Evolutionary conservation across 2,113 vertebrate genomes (phyloP), one percentile per base, ranked within the genome.

Genomic region (Thomomys bottae): DNA sequence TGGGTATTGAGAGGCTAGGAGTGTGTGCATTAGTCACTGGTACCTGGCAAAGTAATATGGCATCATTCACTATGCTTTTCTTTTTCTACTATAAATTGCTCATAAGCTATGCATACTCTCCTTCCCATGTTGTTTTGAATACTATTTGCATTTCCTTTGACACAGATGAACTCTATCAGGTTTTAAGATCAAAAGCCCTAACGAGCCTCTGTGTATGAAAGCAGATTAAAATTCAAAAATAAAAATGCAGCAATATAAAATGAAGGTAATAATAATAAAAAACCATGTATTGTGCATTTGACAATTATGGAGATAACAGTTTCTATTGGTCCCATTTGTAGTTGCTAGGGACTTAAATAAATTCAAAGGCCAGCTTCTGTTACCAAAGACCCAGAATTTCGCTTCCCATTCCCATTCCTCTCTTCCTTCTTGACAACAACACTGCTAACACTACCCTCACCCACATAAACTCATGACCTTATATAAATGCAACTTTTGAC

Each of bases 191-290:
- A 72, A 81, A 94, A 66, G 30, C 18, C 40, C 75, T 57, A 70
- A 83, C 83, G 72, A 61, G 75, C 79, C 66, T 88, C 61, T 38
- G 32, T 30, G 10, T 84, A 3, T 94, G 71, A 92, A 92, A 92
- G 15, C 38, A 90, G 84, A 93, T 59, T 92, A 93, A 94, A 95
- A 90, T 24, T 70, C 59, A 79, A 89, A 81, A 75, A 75, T 73
- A 64, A 89, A 30, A 91, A 94, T 66, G 9, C 68, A 76, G 32
- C 76, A 61, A 9, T 91, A 82, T 14, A 89, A 90, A 77, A 93
- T n/a, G 49, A 88, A 49, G 86, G 49, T 87, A 73, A 66, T 80
- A 88, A 59, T 87, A 73, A 66, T 80, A 20, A 80, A 84, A 87
- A 81, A 12, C 73, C 77, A 73, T 72, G 45, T 87, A 67, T 91